These are phyloP conservation scores for Sialis lutaria DNA, from an alignment of 2,888 invertebrate genomes.

Conservation along the genomic window DNA sequence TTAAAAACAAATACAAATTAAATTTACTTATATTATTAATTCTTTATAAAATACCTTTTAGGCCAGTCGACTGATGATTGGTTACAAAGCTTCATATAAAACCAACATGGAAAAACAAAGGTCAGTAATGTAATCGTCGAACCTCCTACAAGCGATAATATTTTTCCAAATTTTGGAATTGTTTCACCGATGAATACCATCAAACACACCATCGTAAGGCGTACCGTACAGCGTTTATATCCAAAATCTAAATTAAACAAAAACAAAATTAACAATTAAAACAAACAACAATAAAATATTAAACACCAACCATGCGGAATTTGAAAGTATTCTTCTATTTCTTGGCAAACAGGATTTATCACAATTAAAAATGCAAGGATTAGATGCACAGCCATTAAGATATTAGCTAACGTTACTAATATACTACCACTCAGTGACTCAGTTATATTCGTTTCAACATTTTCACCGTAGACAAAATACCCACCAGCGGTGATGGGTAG, in stretches of 20 bases:
- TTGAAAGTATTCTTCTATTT: conserved; percentile 44
- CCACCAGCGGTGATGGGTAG: conserved; percentile 41
- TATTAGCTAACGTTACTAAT: conserved; percentile 35
- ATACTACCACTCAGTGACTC: conserved; percentile 33
- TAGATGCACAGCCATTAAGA: conserved; percentile 46
- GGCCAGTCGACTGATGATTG: conserved; percentile 27
- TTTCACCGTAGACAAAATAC: conserved; percentile 43
- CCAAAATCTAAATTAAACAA: conserved; percentile 32
- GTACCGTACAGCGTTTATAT: conserved; percentile 36
- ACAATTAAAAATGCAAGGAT: conserved; percentile 49
- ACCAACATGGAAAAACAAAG: conserved; percentile 46
- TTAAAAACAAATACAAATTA: neutral
- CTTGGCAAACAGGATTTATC: conserved; percentile 53
- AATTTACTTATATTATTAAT: neutral
- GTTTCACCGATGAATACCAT: conserved; percentile 48
- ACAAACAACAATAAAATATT: no score
- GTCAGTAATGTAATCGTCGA: conserved; percentile 48
- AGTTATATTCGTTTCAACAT: conserved; percentile 39
- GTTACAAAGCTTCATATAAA: conserved; percentile 41
- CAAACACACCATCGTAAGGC: conserved; percentile 35
- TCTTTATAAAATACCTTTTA: conserved; percentile 20
- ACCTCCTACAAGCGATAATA: conserved; percentile 51
- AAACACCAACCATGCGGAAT: conserved; percentile 35
- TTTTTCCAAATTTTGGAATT: conserved; percentile 49
- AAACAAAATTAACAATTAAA: neutral